Conservation (phyloP, 2,888 invertebrate species). For the Rhorus exstirpatorius region DNA sequence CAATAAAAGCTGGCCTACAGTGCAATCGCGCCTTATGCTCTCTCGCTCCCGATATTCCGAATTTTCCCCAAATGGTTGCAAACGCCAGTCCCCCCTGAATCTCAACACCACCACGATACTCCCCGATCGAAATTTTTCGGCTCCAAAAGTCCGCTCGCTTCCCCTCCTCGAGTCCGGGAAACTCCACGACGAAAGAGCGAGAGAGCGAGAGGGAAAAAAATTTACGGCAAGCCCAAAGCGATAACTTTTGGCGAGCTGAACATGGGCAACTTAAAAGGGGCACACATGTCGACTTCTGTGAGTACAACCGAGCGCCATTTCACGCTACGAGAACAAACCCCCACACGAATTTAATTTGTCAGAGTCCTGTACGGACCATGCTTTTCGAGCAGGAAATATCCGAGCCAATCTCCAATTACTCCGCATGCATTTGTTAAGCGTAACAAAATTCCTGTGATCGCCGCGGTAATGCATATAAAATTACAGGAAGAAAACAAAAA, state of each 20-base stretch:
- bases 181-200: too few species aligned
- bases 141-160: slow-evolving; percentile 37
- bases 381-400: background rate
- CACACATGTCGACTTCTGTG: slow-evolving; percentile 77
- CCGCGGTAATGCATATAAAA: slow-evolving; percentile 35
- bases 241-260: slow-evolving; percentile 52
- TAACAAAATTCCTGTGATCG: slow-evolving; percentile 30
- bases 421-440: slow-evolving; percentile 2
- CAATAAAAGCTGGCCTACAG: slow-evolving; percentile 79
- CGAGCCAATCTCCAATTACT: slow-evolving; percentile 27
- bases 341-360: slow-evolving; percentile 77
- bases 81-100: slow-evolving; percentile 76
- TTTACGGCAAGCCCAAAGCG: slow-evolving; percentile 76
- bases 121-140: slow-evolving; percentile 46
- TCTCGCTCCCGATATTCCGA: slow-evolving; percentile 80
- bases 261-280: slow-evolving; percentile 44
- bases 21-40: slow-evolving; percentile 73
- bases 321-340: slow-evolving; percentile 76
- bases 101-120: slow-evolving; percentile 69
- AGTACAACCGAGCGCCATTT: slow-evolving; percentile 78
- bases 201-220: slow-evolving; percentile 73
- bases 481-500: slow-evolving; percentile 29
- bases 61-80: slow-evolving; percentile 84
- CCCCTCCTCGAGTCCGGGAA: slow-evolving; percentile 64
- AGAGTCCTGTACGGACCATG: slow-evolving; percentile 13